Evolutionary conservation across 2,113 vertebrate genomes (phyloP), one percentile per base, ranked within the genome.

Genomic region (Clarias magur): DNA sequence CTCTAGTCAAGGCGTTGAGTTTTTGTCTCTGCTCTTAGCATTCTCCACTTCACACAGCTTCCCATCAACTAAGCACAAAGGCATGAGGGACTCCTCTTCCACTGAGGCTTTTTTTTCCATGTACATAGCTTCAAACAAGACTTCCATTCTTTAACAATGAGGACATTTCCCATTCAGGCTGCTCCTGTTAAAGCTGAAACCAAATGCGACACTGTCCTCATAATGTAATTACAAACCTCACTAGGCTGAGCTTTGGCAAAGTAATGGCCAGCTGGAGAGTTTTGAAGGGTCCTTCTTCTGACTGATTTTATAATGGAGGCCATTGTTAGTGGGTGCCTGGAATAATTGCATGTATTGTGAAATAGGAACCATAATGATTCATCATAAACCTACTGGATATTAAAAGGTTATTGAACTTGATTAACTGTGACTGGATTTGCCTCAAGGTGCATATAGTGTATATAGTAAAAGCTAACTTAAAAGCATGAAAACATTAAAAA

Each of bases 101-200:
- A 90, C 62, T 82, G 91, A 88, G 89, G 86, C 87, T 89, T 87
- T 48, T 38, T 89, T 92, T 93, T 92, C 90, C 93, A 87, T 90
- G 89, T 85, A 90, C 87, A 38, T 91, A 76, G 87, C 87, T 92
- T 38, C 16, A 76, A 94, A 95, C 95, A 94, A 94, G 91, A 87
- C 88, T 67, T n/a, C 84, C 90, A 94, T 94, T 95, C 92, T 94
- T 67, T 73, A 89, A 79, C 76, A 81, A 67, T 65, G 89, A 23
- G 13, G 25, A 27, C 86, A 30, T 80, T n/a, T 91, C 89, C 91
- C 88, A 93, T 89, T 91, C 65, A 42, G 79, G 27, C 59, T 30
- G 82, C 59, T 65, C 17, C 80, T 56, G 73, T 82, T 80, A 60
- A 87, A 87, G 68, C 80, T 70, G 25, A 87, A 86, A 67, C 76